These are phyloP conservation scores for Rhodinocichla rosea DNA, from an alignment of 2,113 vertebrate genomes.

Conservation along the genomic window DNA sequence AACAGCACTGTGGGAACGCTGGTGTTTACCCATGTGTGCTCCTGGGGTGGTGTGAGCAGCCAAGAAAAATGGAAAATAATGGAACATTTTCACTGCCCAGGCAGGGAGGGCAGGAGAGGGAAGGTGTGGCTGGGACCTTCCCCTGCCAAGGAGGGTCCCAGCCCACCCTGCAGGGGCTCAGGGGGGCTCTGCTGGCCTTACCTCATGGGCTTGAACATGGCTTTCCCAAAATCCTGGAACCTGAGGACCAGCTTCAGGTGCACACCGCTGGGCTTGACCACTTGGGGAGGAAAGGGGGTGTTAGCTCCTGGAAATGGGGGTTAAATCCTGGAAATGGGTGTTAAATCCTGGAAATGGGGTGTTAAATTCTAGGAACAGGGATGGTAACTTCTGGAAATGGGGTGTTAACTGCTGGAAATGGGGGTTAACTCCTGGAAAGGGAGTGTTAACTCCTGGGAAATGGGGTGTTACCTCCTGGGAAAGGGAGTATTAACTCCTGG, in stretches of 20 bases:
- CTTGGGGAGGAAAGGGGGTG: conserved; percentile 51
- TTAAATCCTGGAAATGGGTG: not conserved
- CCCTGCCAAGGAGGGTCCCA: not conserved
- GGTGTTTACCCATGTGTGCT: fast-evolving
- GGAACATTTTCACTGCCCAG: not conserved
- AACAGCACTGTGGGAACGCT: fast-evolving
- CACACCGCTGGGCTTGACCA: conserved; percentile 95
- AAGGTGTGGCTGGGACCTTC: not conserved
- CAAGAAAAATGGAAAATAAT: not conserved
- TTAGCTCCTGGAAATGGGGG: not conserved
- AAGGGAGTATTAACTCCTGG: not conserved
- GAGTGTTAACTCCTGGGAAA: not conserved
- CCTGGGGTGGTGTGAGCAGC: not conserved
- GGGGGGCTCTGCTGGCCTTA: conserved; percentile 61
- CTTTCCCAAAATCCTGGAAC: conserved; percentile 90
- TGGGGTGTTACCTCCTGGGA: not conserved
- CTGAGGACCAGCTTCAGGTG: conserved; percentile 93
- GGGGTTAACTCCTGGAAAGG: too few relatives aligned
- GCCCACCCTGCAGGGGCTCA: not conserved
- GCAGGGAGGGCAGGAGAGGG: not conserved
- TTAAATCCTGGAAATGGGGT: not conserved
- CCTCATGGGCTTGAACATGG: conserved; percentile 99
- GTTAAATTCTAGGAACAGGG: fast-evolving
- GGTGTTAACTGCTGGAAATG: not conserved
- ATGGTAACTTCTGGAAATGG: too few relatives aligned